Evolutionary conservation across 2,113 vertebrate genomes (phyloP).

Genomic region (Danionella cerebrum): DNA sequence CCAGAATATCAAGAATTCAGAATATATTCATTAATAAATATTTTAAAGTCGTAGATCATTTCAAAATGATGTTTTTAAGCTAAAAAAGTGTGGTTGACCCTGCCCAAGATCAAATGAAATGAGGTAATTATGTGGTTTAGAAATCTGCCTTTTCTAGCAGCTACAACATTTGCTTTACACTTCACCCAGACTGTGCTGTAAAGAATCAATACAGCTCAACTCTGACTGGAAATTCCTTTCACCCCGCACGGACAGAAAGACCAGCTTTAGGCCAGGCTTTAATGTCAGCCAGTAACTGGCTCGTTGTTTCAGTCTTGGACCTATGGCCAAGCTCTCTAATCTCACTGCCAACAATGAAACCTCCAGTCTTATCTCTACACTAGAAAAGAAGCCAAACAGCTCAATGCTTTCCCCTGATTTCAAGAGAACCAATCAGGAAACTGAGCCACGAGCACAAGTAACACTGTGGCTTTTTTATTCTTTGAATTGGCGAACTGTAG

Average conservation of each 20-base stretch:
- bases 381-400: neutral
- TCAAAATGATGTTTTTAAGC: too few species aligned
- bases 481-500: constrained; percentile 58
- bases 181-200: neutral
- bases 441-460: neutral
- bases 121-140: neutral
- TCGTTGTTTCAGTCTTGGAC: neutral
- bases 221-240: constrained; percentile 7
- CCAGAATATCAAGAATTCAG: too few species aligned
- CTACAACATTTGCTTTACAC: neutral
- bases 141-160: constrained; percentile 7
- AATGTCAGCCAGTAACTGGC: neutral
- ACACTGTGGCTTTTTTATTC: constrained; percentile 35
- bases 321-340: neutral
- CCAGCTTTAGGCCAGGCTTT: neutral
- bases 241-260: neutral
- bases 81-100: too few species aligned
- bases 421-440: neutral
- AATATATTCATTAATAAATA: too few species aligned
- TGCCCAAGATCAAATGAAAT: too few species aligned
- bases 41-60: too few species aligned
- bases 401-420: neutral
- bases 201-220: constrained; percentile 5
- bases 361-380: neutral
- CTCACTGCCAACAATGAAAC: neutral